Percentiles rank a stretch among this genome's conserved stretches.
Evolutionary conservation across 2,888 invertebrate species (phyloP).

Genomic region (Strigamia transsilvanica): DNA sequence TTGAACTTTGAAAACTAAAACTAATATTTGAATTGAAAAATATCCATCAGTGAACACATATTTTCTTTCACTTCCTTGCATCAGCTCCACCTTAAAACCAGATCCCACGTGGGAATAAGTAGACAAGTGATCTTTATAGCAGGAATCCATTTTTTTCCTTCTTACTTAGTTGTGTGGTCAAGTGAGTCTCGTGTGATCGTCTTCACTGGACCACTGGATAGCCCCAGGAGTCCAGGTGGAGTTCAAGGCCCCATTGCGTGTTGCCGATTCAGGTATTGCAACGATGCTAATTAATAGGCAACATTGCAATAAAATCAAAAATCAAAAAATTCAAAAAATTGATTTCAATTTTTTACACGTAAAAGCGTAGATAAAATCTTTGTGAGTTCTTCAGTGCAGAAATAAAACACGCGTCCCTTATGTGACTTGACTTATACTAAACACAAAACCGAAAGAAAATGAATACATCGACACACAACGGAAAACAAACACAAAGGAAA

Average conservation of each 20-base stretch:
- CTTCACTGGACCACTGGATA: slow-evolving; percentile 31
- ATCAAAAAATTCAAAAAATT: not conserved
- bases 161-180: slow-evolving; percentile 18
- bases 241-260: slow-evolving; percentile 38
- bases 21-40: no score
- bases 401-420: no score
- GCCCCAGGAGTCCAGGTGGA: not conserved
- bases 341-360: no score
- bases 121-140: slow-evolving; percentile 38
- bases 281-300: slow-evolving; percentile 17
- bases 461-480: no score
- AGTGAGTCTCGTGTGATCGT: slow-evolving; percentile 38
- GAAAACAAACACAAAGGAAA: no score
- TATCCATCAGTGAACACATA: not conserved
- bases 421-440: no score
- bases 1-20: not conserved
- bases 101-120: slow-evolving; percentile 38
- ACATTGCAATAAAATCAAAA: not conserved
- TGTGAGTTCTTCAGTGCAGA: no score
- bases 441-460: no score
- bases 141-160: slow-evolving; percentile 24
- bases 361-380: no score
- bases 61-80: slow-evolving; percentile 11
- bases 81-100: not conserved
- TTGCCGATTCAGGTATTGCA: slow-evolving; percentile 25